phyloP scores from a whole-genome alignment of 2,797 vertebrate species.

The Dendrocincla fuliginosa region DNA sequence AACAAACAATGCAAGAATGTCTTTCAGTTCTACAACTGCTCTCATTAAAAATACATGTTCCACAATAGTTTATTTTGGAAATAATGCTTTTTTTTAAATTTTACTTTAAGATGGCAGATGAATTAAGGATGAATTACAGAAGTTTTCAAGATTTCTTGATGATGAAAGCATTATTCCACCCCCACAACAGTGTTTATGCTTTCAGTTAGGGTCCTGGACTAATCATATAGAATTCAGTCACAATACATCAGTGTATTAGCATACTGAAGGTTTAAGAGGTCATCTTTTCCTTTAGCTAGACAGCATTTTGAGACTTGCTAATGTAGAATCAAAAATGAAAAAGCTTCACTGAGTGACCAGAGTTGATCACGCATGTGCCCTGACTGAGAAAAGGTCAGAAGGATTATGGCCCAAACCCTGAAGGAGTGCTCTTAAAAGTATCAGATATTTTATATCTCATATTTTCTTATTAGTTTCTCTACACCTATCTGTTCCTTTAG shows the following conservation, averaged over 20 bases:
- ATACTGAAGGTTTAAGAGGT: background rate
- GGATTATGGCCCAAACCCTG: background rate
- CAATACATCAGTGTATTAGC: background rate
- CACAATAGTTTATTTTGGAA: background rate
- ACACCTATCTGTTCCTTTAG: background rate
- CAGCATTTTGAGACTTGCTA: background rate
- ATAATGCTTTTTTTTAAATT: background rate
- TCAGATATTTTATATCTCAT: background rate
- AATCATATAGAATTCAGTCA: background rate
- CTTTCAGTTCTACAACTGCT: background rate
- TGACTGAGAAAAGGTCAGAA: background rate
- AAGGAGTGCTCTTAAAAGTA: background rate
- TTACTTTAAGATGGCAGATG: background rate
- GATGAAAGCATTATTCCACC: background rate
- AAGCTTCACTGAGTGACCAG: background rate
- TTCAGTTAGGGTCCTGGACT: background rate
- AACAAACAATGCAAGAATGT: background rate
- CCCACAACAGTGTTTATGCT: background rate
- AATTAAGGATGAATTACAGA: background rate
- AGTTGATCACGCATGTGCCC: background rate
- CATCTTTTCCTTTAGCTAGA: background rate
- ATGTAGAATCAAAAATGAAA: background rate
- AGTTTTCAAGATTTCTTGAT: background rate
- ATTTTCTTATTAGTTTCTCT: background rate
- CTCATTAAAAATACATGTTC: background rate